A percentile compares a stretch with the other conserved stretches of the same genome.
Conservation (phyloP, 2,113 vertebrate genomes). For the Propithecus coquereli region DNA sequence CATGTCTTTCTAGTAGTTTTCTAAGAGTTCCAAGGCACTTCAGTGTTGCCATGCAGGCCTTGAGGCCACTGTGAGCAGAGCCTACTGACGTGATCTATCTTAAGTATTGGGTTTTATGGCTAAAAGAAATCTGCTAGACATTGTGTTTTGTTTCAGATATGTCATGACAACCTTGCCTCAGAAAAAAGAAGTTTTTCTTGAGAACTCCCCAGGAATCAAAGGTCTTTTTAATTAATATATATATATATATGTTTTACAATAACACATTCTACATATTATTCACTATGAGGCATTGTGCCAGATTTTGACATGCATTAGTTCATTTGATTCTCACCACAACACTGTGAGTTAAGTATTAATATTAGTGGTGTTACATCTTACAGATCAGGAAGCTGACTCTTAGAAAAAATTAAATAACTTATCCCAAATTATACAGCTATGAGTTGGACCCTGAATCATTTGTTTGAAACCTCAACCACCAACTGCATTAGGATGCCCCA, state of each 20-base stretch:
- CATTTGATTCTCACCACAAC: neutral
- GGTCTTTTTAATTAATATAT: neutral
- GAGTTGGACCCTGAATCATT: neutral
- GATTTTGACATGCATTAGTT: neutral
- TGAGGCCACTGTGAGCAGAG: neutral
- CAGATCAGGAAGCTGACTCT: neutral
- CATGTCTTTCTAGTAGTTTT: neutral
- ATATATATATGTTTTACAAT: neutral
- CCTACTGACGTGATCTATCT: neutral
- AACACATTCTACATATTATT: neutral
- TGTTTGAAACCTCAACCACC: neutral
- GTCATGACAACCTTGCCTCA: neutral
- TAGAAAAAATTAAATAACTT: neutral
- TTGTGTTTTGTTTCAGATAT: neutral
- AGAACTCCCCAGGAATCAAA: neutral
- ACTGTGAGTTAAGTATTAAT: neutral
- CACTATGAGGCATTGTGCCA: neutral
- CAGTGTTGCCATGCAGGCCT: neutral
- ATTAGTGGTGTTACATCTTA: neutral
- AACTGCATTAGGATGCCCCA: neutral
- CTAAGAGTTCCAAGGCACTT: neutral
- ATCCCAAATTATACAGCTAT: neutral
- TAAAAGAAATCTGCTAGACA: neutral
- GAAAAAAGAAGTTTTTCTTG: neutral
- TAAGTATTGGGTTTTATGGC: neutral